Conservation (phyloP, 2,113 vertebrate genomes). For the Tragelaphus imberbis region DNA sequence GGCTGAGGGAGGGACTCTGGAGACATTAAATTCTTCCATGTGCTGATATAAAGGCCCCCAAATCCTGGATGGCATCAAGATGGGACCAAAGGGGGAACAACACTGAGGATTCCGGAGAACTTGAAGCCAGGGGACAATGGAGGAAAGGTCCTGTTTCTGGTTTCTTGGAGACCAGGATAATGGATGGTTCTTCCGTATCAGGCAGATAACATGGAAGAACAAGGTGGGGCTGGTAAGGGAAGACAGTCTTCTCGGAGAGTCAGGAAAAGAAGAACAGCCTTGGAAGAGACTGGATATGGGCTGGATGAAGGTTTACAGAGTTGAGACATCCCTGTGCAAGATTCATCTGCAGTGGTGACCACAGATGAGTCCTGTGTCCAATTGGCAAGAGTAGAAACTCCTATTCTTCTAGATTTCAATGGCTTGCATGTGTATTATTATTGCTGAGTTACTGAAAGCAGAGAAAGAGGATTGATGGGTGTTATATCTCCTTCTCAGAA, state of each 20-base stretch:
- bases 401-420: not conserved
- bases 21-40: not conserved
- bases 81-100: not conserved
- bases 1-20: not conserved
- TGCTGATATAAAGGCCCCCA: not conserved
- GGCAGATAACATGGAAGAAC: not conserved
- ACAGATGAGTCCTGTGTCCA: not conserved
- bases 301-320: not conserved
- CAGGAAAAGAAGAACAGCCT: not conserved
- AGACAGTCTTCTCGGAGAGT: not conserved
- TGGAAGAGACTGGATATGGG: not conserved
- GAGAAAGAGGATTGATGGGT: not conserved
- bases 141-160: not conserved
- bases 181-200: not conserved
- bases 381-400: not conserved
- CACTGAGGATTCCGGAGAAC: not conserved
- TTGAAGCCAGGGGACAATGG: not conserved
- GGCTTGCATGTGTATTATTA: not conserved
- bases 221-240: not conserved
- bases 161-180: not conserved
- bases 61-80: not conserved
- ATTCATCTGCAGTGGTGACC: not conserved
- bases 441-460: not conserved
- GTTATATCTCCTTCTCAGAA: not conserved
- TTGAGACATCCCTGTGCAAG: not conserved